Base-by-base conservation (phyloP, 2,888 invertebrate species). In the Pharmacophagus antenor region DNA sequence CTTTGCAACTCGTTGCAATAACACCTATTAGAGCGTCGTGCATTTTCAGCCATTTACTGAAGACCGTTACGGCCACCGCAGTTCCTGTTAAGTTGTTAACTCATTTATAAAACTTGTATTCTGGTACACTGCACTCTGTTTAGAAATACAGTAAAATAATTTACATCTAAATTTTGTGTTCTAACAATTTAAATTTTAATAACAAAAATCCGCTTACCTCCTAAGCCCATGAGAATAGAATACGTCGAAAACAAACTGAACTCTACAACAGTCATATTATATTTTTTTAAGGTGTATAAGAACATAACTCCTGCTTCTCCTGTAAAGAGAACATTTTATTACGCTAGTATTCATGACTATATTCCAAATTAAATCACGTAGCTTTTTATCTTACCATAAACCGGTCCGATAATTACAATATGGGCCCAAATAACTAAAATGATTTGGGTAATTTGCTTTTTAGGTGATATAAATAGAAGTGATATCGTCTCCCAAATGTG, bases 261-360 rank as follows among this genome's bases (percentile, higher is more conserved):
- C 21, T 92, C 91, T 0, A 91, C 84, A 2, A 89, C 79, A 55
- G 85, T 84, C 92, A 93, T 93, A 41, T 78, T 77, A 65, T 88
- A 93, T 66, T 86, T 85, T n/a, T 80, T 80, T 54, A 92, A 72
- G 0, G 84, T 77, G 63, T 92, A 93, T 31, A 91, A 76, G 69
- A 83, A 92, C 8, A 88, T 69, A 0, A 92, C 76, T 1, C 85
- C 75, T 1, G 77, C 79, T 84, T 93, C 93, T 41, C 92, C 93
- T 91, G 75, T 63, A 91, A 88, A 50, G 21, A 8, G 18, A 46
- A 42, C 5, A 17, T 6, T 3, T 4, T 1, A 17, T 42, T 7
- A 42, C n/a, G 17, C 2, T 7, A 42, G n/a, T 17, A 42, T 42
- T 17, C 6, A 42, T 12, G 31, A 15, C 3, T 31, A 31, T 3